phyloP scores from a whole-genome alignment of 2,888 invertebrate species.

The Agonopterix alstromeriana region DNA sequence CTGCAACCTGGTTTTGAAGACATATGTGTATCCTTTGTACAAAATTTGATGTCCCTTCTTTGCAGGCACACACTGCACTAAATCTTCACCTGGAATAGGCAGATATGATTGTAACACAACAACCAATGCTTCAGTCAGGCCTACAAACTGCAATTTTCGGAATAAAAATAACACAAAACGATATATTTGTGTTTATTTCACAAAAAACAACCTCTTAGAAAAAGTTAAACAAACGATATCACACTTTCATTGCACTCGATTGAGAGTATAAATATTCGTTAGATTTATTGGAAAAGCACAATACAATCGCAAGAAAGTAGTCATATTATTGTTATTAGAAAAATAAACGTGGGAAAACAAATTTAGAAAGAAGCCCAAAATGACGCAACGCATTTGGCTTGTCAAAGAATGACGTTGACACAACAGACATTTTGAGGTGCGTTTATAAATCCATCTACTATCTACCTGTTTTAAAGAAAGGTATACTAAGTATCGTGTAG shows the following conservation, averaged over 20 bases:
- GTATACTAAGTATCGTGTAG: too few relatives aligned
- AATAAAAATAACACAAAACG: neutral
- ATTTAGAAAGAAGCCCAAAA: neutral
- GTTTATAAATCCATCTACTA: neutral
- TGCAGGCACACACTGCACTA: conserved; percentile 66
- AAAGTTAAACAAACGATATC: too few relatives aligned
- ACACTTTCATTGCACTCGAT: too few relatives aligned
- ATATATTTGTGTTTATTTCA: neutral
- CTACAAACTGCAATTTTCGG: neutral
- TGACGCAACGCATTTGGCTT: neutral
- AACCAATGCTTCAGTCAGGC: neutral
- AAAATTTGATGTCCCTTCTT: conserved; percentile 65
- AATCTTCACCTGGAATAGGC: conserved; percentile 54
- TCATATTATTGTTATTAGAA: neutral
- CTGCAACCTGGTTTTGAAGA: conserved; percentile 61
- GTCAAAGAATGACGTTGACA: neutral
- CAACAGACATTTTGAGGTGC: neutral
- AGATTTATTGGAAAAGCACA: neutral
- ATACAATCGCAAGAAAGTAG: too few relatives aligned
- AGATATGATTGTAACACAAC: neutral
- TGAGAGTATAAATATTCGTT: too few relatives aligned
- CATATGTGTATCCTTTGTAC: conserved; percentile 65
- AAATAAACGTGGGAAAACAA: neutral
- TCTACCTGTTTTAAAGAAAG: neutral
- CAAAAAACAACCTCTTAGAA: neutral